A percentile compares a stretch with the other conserved stretches of the same genome.
phyloP scores from a whole-genome alignment of 2,888 invertebrate species.

The Eupithecia exiguata region DNA sequence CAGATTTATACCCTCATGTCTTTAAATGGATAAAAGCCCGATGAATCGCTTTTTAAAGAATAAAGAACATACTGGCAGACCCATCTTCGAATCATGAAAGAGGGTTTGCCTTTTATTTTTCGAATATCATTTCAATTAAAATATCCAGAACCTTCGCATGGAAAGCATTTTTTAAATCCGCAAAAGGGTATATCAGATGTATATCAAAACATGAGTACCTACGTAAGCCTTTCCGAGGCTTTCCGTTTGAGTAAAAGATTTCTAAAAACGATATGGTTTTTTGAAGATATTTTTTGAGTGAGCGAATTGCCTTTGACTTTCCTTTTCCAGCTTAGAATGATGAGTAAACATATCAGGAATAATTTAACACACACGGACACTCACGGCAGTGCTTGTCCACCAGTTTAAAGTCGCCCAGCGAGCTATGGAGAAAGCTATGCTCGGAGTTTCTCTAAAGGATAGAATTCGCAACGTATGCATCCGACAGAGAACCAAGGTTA shows the following conservation, averaged over 20 bases:
- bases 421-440: too few relatives aligned
- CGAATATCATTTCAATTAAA: constrained; percentile 1
- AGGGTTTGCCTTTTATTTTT: neutral
- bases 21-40: neutral
- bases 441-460: too few relatives aligned
- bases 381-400: too few relatives aligned
- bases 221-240: constrained; percentile 3
- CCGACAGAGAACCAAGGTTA: too few relatives aligned
- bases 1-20: neutral
- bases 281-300: constrained; percentile 18
- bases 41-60: neutral
- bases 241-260: constrained; percentile 21
- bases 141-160: neutral
- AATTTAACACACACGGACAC: too few relatives aligned
- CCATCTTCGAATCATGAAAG: neutral
- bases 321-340: neutral
- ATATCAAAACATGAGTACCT: neutral
- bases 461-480: too few relatives aligned
- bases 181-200: constrained; percentile 1
- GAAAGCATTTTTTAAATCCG: constrained; percentile 5
- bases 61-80: neutral
- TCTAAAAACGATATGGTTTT: constrained; percentile 25
- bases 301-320: neutral
- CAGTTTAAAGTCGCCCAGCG: too few relatives aligned
- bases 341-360: too few relatives aligned